Base-by-base conservation (phyloP, 2,888 invertebrate species). In the Aplocera efformata region DNA sequence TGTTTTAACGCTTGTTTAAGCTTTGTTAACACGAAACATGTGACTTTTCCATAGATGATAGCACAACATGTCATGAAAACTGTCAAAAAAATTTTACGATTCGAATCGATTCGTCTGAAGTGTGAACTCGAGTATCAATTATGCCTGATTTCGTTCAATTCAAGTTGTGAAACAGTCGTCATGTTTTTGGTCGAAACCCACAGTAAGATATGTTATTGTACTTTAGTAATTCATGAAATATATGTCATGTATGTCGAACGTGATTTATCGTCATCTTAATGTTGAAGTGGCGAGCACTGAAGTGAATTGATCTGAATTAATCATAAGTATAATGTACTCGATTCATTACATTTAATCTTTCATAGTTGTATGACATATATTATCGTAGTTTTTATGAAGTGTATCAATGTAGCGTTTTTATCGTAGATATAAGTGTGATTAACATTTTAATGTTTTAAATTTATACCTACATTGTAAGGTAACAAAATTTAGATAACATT, bases 381-480 rank as follows among this genome's bases (percentile, higher is more conserved):
- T 20, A 28, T 26, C 8, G 37, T 22, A 29, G 32, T 20, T 17
- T 32, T 27, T 42, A 24, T 22, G 8, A 30, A 13, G 24, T 20
- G 37, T 17, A 17, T 17, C 13, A 17, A 17, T 38, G 39, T 34
- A 33, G 17, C 9, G 6, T 52, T 46, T 30, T 28, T 42, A 24
- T 17, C 6, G 0, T 32, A 44, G 29, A 8, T 10, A 32, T 30
- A 21, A 33, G n/a, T 27, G 28, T 47, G 32, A 40, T 42, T 22
- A 29, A 54, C 49, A 47, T 58, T 49, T 54, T 43, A 49, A 53
- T 56, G 55, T 67, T 63, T 47, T 50, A 68, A 50, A 59, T 67
- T 64, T 66, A 61, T 64, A 68, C 51, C 52, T 60, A 60, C 50
- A 53, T 44, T 60, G 58, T 65, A 63, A 56, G 67, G 58, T 60